A percentile compares a stretch with the other conserved stretches of the same genome.
Evolutionary conservation across 2,888 invertebrate species (phyloP).

Genomic region (Drosophila bunnanda): DNA sequence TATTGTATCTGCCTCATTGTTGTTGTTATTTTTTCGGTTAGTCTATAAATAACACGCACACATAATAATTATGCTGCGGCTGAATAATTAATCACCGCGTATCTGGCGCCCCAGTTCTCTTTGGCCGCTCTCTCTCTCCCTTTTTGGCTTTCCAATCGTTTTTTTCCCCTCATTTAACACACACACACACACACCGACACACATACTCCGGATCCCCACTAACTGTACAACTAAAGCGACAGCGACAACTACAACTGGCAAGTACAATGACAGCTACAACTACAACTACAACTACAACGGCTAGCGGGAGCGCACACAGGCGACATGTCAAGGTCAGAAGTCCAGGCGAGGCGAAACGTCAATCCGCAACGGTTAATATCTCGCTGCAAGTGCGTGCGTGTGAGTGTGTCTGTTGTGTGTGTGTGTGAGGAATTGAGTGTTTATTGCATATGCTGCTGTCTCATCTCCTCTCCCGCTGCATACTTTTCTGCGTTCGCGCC

Average conservation of each 20-base stretch:
- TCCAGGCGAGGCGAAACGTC: constrained; percentile 37
- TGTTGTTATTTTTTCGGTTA: constrained; percentile 15
- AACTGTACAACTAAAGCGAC: constrained; percentile 15
- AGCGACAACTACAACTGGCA: constrained; percentile 7
- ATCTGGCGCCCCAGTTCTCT: constrained; percentile 35
- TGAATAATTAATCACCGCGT: constrained; percentile 38
- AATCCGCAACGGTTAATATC: constrained; percentile 44
- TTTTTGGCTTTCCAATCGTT: constrained; percentile 2
- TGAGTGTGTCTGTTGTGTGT: neutral
- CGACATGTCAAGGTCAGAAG: constrained; percentile 57
- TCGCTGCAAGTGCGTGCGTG: constrained; percentile 26
- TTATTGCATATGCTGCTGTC: constrained; percentile 33
- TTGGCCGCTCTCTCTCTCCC: neutral
- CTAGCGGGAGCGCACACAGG: constrained; percentile 17
- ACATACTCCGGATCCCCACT: constrained; percentile 15
- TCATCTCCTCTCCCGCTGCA: constrained; percentile 23
- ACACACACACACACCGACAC: constrained; percentile 6
- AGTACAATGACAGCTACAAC: constrained; percentile 6
- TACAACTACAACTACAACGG: constrained; percentile 6
- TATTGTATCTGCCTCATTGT: constrained; percentile 23
- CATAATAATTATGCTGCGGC: constrained; percentile 42
- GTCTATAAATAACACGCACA: constrained; percentile 46
- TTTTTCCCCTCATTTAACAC: constrained; percentile 21
- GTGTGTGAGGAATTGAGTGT: constrained; percentile 28
- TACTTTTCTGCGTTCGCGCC: constrained; percentile 43